Base-by-base conservation (phyloP, 1,140 invertebrate genomes). In the Gryllus bimaculatus region DNA sequence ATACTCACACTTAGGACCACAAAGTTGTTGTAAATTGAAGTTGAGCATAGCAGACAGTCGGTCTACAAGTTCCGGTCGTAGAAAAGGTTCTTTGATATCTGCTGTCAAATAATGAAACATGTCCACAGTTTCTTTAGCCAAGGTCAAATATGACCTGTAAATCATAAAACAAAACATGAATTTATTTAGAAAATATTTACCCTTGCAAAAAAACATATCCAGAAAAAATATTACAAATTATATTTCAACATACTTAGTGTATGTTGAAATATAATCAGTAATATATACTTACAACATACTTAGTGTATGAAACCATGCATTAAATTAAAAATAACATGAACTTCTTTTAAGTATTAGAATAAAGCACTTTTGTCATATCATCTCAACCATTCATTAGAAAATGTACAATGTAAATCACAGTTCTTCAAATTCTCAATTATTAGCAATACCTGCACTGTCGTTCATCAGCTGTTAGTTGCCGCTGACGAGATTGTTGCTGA, bases 81-180 rank as follows among this genome's bases (percentile, higher is more conserved):
- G 87, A 85, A 99, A 99, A 21, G 97, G 97, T 84, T 97, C 93
- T 81, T 94, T 94, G 78, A 99, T 98, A 82, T 98, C 94, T 76
- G 94, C 91, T 8, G 97, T 99, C 77, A 99, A 88, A 86, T 99
- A 98, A 84, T 98, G 94, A 86, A 99, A 95, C 96, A 99, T 98
- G 83, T 99, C 95, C 75, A 99, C 96, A 8, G 97, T 99, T 85
- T 99, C 97, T 81, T 93, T 91, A 26, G 96, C 97, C 47, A 99
- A 87, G 10, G 96, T 98, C 76, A 99, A 88, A 87, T 99, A 99
- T 0, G 96, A 98, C 79, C 89, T 86, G 82, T 85, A 89, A 81
- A 47, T 18, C 26, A 78, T n/a, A 76, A 15, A 76, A 76, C 12
- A 47, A 21, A 76, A 75, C 15, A 26, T 12, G 8, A 75, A 15